Percentiles rank a stretch among this genome's conserved stretches.
These are phyloP conservation scores for Lithodes maja DNA, from an alignment of 2,888 invertebrate genomes.

Conservation along the genomic window DNA sequence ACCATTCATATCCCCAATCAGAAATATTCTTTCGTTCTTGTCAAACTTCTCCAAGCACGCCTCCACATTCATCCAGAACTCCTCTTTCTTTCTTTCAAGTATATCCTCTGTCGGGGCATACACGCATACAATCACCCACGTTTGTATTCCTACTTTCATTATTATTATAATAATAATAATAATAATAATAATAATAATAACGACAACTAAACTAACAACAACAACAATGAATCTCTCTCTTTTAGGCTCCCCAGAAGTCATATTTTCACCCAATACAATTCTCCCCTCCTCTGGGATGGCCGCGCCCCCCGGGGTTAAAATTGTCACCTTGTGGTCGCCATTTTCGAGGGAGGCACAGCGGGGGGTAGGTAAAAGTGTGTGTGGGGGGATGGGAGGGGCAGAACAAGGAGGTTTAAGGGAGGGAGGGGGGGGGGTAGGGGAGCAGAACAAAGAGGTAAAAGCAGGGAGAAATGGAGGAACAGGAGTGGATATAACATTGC, in stretches of 20 bases:
- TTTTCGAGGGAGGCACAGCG: background rate
- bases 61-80: no score
- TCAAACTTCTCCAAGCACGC: no score
- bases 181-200: background rate
- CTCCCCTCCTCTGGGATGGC: background rate
- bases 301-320: background rate
- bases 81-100: no score
- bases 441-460: conserved; percentile 25
- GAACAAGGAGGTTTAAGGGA: background rate
- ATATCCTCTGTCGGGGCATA: no score
- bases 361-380: background rate
- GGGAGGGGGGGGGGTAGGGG: background rate
- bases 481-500: background rate
- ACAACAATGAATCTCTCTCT: background rate
- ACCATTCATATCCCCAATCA: no score
- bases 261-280: background rate
- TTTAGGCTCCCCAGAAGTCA: background rate
- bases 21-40: no score
- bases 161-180: background rate
- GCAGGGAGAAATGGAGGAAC: background rate
- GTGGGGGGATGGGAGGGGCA: background rate
- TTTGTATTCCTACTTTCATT: no score
- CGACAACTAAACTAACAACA: background rate
- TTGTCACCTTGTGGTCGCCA: conserved; percentile 20
- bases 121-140: no score